Base-by-base conservation (phyloP, 1,140 invertebrate genomes). In the Capitella teleta region DNA sequence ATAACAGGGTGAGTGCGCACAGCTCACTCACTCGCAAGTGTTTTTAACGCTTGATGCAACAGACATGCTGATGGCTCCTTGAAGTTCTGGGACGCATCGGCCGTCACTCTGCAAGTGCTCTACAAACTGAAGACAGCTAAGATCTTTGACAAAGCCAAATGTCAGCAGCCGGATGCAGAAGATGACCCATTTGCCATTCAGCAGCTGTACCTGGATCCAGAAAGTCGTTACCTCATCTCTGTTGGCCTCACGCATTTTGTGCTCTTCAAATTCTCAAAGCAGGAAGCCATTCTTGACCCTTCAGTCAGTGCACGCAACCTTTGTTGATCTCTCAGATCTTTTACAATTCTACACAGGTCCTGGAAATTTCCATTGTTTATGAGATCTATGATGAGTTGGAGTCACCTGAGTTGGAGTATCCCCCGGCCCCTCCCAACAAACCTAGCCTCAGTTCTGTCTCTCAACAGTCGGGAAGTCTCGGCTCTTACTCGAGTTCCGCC, bases 111-210 rank as follows among this genome's bases (percentile, higher is more conserved):
- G 12, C 89, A 93, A 76, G 84, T 96, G 53, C 79, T 98, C 60
- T 98, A 98, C 76, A 96, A 96, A 80, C 74, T 98, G 61, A 98
- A 97, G 77, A 95, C 91, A 62, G 86, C 87, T 47, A 94, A 95
- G 67, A 80, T 92, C 44, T 94, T 95, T 76, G 86, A 94, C 37
- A 50, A 43, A 34, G 60, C 58, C 42, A 53, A 57, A 28, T 47
- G 46, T 40, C 32, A 23, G 28, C 19, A 51, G 18, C 46, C 55
- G 50, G 64, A 68, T 24, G 57, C 56, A 36, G 83, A 86, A 50
- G 86, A 90, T 52, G 87, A 92, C 70, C 89, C 89, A 2, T 84
- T 97, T 70, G 89, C 90, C n/a, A 82, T 98, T 54, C 86, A 94
- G 67, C 77, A 88, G 56, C 84, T 96, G 60, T 84, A 84, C 58